Conservation (phyloP, 2,113 vertebrate genomes). For the Pelmatolapia mariae region DNA sequence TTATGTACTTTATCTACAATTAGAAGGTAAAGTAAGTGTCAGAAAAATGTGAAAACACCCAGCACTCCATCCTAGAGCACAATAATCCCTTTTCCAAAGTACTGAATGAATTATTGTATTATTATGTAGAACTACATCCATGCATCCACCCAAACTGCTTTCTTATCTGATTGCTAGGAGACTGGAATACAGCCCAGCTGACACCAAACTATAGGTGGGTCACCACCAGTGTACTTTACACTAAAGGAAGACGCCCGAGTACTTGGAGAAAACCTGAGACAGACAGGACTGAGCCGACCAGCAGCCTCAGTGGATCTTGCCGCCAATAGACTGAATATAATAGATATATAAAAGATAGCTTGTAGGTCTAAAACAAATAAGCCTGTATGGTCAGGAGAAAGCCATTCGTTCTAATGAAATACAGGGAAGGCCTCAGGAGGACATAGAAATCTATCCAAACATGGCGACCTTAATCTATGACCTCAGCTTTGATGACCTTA, state of each 20-base stretch:
- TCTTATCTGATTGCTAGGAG: not conserved
- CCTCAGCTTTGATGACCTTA: not conserved
- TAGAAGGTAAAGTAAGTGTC: not conserved
- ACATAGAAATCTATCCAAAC: not conserved
- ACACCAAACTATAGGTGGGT: not conserved
- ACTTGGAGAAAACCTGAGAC: not conserved
- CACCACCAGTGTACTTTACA: not conserved
- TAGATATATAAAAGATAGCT: not conserved
- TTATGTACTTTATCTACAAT: not conserved
- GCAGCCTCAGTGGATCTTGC: accelerated
- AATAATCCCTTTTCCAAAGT: accelerated
- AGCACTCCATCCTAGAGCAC: not conserved
- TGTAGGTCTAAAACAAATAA: not conserved
- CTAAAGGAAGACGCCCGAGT: accelerated
- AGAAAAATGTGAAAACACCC: not conserved
- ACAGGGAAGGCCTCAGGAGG: not conserved
- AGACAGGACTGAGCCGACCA: not conserved
- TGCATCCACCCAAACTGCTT: not conserved
- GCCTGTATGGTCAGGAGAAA: not conserved
- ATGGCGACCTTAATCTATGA: not conserved
- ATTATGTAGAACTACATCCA: not conserved
- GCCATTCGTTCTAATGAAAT: not conserved
- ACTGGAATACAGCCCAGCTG: not conserved
- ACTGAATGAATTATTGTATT: not conserved
- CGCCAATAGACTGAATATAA: not conserved